phyloP scores from a whole-genome alignment of 1,140 invertebrate genomes.

The Cydia splendana region DNA sequence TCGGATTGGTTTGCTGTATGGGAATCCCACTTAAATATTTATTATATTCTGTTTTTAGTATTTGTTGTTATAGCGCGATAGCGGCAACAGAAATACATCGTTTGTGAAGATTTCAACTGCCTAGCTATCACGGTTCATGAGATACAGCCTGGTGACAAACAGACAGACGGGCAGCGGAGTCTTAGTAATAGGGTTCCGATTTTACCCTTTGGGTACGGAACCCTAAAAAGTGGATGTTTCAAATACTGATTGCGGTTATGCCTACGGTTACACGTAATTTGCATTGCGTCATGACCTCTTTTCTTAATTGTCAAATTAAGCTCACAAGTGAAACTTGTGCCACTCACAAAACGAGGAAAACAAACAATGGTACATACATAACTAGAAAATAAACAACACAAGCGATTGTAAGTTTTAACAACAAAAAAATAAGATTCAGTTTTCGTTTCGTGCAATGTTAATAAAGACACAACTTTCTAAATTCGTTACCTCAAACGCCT shows the following conservation, averaged over 20 bases:
- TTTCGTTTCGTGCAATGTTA: background rate
- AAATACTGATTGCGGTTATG: background rate
- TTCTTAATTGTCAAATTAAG: slow-evolving; percentile 23
- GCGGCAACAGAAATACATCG: too few species aligned
- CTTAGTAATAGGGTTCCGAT: too few species aligned
- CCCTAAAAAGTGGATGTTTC: too few species aligned
- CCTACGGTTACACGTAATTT: background rate
- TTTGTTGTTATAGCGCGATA: too few species aligned
- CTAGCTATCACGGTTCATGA: too few species aligned
- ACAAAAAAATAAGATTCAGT: background rate
- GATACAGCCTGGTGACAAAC: too few species aligned
- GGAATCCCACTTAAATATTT: too few species aligned
- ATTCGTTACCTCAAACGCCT: background rate
- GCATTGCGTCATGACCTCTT: slow-evolving; percentile 4
- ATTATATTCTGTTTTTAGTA: too few species aligned
- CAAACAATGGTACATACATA: slow-evolving; percentile 18
- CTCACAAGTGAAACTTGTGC: slow-evolving; percentile 20
- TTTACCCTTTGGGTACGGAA: too few species aligned
- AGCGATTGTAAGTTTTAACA: background rate
- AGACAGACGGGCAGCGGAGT: too few species aligned
- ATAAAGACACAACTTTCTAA: slow-evolving; percentile 12
- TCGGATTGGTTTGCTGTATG: too few species aligned
- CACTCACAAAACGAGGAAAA: slow-evolving; percentile 19
- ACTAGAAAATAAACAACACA: background rate
- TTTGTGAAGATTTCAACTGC: too few species aligned